Evolutionary conservation across 2,113 vertebrate genomes (phyloP).

Genomic region (Cololabis saira): DNA sequence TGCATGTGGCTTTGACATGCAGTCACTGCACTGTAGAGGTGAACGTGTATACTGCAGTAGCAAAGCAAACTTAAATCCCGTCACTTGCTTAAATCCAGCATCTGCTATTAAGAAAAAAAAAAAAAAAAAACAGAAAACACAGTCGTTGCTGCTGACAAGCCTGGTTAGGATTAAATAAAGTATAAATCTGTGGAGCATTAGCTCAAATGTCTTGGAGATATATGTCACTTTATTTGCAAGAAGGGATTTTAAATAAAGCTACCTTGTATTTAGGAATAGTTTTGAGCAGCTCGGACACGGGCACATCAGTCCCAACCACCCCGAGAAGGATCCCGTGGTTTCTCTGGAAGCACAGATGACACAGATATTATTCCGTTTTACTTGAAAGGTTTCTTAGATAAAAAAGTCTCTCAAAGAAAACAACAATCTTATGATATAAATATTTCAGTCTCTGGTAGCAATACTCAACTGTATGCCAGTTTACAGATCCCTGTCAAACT

Average conservation of each 20-base stretch:
- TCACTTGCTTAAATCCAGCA: neutral
- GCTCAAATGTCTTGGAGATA: neutral
- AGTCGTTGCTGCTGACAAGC: neutral
- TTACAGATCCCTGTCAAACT: conserved; percentile 23
- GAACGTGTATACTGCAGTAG: neutral
- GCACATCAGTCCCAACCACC: conserved; percentile 97
- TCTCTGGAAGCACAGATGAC: conserved; percentile 80
- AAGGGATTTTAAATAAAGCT: conserved; percentile 41
- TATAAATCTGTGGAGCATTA: neutral
- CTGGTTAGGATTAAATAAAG: neutral
- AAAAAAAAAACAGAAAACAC: neutral
- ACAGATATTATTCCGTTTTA: conserved; percentile 1
- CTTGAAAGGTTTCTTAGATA: conserved; percentile 18
- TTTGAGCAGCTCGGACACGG: conserved; percentile 96
- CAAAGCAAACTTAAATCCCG: neutral
- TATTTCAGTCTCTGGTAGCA: neutral
- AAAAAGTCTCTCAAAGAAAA: too few relatives aligned
- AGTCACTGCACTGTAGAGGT: conserved; percentile 3
- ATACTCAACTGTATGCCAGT: conserved; percentile 27
- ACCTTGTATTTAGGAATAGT: conserved; percentile 99
- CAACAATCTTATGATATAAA: too few relatives aligned
- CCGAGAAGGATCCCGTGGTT: conserved; percentile 95
- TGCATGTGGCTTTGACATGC: conserved; percentile 1
- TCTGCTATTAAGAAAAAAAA: neutral
- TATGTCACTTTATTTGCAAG: neutral